Evolutionary conservation across 1,140 invertebrate species (phyloP).

Genomic region (Bombus huntii): DNA sequence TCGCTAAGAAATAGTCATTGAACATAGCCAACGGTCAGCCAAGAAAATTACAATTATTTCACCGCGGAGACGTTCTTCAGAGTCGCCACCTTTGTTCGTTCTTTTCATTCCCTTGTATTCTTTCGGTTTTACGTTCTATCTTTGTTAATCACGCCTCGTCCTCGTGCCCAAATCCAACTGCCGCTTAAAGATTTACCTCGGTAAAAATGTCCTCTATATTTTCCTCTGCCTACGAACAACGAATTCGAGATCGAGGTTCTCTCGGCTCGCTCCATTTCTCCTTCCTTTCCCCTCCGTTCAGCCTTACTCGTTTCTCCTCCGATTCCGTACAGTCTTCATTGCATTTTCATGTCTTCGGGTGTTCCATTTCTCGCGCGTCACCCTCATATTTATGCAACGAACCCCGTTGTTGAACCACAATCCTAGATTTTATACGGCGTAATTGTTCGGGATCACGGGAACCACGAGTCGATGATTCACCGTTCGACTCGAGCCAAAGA

Average conservation of each 20-base stretch:
- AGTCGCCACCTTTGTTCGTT: conserved; percentile 29
- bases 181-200: not conserved
- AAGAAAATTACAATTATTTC: conserved; percentile 75
- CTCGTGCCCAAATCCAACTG: too few species aligned
- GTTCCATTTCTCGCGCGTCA: conserved; percentile 18
- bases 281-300: not conserved
- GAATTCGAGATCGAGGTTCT: conserved; percentile 45
- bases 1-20: conserved; percentile 65
- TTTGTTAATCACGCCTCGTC: not conserved
- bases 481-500: not conserved
- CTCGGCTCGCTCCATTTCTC: not conserved
- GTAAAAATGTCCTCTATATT: conserved; percentile 36
- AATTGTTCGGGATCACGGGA: conserved; percentile 28
- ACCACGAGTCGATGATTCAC: not conserved
- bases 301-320: not conserved
- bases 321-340: conserved; percentile 30
- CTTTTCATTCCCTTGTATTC: not conserved
- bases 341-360: conserved; percentile 47
- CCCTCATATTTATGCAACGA: conserved; percentile 52
- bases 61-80: conserved; percentile 19
- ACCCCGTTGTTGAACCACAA: conserved; percentile 19
- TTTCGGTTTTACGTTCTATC: not conserved
- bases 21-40: conserved; percentile 45
- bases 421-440: conserved; percentile 47
- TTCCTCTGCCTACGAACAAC: conserved; percentile 43